Conservation (phyloP, 1,140 invertebrate genomes). For the Oncopeltus fasciatus region DNA sequence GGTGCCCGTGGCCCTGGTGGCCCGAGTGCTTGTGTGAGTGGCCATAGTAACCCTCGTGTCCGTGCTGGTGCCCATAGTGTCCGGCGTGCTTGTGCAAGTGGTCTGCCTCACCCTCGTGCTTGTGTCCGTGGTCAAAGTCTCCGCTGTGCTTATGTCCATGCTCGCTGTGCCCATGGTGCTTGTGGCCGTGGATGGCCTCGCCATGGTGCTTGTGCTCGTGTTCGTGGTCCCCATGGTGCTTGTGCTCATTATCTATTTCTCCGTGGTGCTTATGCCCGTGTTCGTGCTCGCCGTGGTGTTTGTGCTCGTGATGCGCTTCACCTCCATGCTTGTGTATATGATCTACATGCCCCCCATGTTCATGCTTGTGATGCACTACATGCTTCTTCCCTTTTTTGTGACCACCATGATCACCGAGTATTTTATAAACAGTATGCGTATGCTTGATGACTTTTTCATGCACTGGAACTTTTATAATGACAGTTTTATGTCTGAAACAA, state of each 20-base stretch:
- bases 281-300: constrained; percentile 20
- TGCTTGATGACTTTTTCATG: constrained; percentile 46
- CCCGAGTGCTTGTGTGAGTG: constrained; percentile 16
- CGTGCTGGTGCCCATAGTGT: constrained; percentile 13
- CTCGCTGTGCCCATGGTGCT: constrained; percentile 16
- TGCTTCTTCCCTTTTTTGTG: constrained; percentile 7
- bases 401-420: constrained; percentile 26
- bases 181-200: constrained; percentile 12
- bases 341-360: constrained; percentile 9
- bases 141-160: constrained; percentile 18
- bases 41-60: constrained; percentile 9
- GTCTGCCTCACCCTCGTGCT: constrained; percentile 8
- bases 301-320: constrained; percentile 28
- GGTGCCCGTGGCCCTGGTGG: constrained; percentile 1
- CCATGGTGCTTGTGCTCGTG: constrained; percentile 17
- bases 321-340: constrained; percentile 1
- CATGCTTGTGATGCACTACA: constrained; percentile 8
- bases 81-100: constrained; percentile 20
- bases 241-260: constrained; percentile 22
- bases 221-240: constrained; percentile 17
- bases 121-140: constrained; percentile 12
- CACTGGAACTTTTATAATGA: constrained; percentile 43
- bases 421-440: constrained; percentile 45
- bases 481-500: constrained; percentile 29
- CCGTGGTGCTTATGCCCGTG: constrained; percentile 25